phyloP scores from a whole-genome alignment of 1,140 invertebrate genomes.

The Andrena cerasifolii region DNA sequence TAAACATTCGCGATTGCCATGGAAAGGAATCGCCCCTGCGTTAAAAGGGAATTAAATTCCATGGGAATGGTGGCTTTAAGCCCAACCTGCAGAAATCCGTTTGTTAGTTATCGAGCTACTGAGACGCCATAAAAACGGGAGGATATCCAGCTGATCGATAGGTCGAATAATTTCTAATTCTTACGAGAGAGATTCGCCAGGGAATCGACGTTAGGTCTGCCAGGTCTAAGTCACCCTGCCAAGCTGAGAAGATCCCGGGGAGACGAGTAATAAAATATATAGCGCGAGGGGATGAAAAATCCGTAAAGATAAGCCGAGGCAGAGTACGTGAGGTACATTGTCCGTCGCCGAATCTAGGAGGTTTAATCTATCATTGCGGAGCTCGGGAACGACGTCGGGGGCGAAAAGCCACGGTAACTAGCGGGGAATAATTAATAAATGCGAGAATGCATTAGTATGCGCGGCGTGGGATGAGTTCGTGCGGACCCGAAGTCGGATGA shows the following conservation, averaged over 20 bases:
- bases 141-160: not conserved
- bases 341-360: conserved; percentile 58
- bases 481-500: conserved; percentile 58
- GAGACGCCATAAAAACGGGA: too few relatives aligned
- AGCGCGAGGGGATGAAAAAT: conserved; percentile 50
- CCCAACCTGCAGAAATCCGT: conserved; percentile 40
- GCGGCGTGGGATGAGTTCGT: conserved; percentile 65
- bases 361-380: conserved; percentile 67
- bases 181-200: not conserved
- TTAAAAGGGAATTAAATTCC: conserved; percentile 74
- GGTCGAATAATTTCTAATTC: not conserved
- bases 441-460: conserved; percentile 75
- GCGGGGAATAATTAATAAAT: conserved; percentile 75
- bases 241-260: too few relatives aligned
- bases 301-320: conserved; percentile 21
- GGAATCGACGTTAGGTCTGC: too few relatives aligned
- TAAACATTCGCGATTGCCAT: conserved; percentile 75
- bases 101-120: not conserved
- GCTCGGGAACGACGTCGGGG: conserved; percentile 44
- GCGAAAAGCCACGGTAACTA: conserved; percentile 69
- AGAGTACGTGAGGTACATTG: conserved; percentile 53
- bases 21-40: conserved; percentile 70
- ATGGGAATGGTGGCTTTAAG: conserved; percentile 38
- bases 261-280: too few relatives aligned
- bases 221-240: too few relatives aligned